These are phyloP conservation scores for Blastobasis lacticolella DNA, from an alignment of 2,888 invertebrate species.

Conservation along the genomic window DNA sequence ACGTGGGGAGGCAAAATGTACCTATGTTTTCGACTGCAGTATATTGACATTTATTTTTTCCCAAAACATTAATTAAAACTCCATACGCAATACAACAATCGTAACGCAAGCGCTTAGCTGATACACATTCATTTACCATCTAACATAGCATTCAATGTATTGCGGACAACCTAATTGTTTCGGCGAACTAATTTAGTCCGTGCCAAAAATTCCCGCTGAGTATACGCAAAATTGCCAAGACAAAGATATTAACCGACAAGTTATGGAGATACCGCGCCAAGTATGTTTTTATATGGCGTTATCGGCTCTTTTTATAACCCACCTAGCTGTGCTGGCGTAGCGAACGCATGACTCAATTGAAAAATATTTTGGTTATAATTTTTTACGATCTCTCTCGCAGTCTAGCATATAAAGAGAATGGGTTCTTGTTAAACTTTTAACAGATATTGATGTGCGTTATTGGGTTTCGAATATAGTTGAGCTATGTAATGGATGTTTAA, in stretches of 20 bases:
- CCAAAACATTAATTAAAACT: too few species aligned
- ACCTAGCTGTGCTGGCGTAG: background rate
- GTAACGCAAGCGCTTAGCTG: too few species aligned
- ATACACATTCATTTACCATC: background rate
- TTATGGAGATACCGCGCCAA: constrained; percentile 33
- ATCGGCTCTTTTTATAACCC: constrained; percentile 14
- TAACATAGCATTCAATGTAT: too few species aligned
- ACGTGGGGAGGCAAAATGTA: too few species aligned
- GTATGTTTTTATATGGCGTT: constrained; percentile 12
- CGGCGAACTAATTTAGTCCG: constrained; percentile 12
- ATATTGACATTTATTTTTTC: too few species aligned
- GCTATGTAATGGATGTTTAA: too few species aligned
- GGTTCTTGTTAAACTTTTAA: constrained; percentile 11
- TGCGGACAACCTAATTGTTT: background rate
- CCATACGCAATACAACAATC: too few species aligned
- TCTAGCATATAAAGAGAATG: too few species aligned
- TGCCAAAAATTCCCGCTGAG: constrained; percentile 21
- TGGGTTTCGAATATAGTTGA: too few species aligned
- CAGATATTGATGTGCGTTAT: constrained; percentile 11
- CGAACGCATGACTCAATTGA: constrained; percentile 5
- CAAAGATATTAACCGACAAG: constrained; percentile 32
- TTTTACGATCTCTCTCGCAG: too few species aligned
- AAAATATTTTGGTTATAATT: constrained; percentile 1
- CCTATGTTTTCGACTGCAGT: too few species aligned
- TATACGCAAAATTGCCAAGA: constrained; percentile 31